Evolutionary conservation across 2,888 invertebrate genomes (phyloP), one percentile per base, ranked within the genome.

Genomic region (Seira ritae): DNA sequence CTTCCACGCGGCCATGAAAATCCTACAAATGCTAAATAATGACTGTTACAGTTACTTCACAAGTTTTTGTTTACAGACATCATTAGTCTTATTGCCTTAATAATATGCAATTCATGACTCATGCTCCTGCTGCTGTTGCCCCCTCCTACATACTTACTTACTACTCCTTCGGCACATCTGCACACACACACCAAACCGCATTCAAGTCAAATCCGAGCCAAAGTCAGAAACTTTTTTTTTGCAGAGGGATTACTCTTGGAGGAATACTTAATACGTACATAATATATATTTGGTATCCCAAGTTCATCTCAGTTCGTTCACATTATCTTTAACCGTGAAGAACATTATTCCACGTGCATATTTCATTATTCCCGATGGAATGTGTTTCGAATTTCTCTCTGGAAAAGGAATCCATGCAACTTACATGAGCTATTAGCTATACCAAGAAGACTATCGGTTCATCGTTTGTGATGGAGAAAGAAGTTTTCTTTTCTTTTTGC

Each of bases 221-320:
- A n/a, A n/a, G n/a, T n/a, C n/a, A n/a, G n/a, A n/a, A n/a, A n/a
- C n/a, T n/a, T n/a, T n/a, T n/a, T n/a, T n/a, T n/a, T n/a, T n/a
- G n/a, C n/a, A n/a, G 19, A 23, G 15, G 2, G 15, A 37, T 31
- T 31, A 23, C 24, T 17, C 20, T 20, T 50, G 22, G 1, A 70
- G 46, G 70, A 46, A 69, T 22, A 42, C 22, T 24, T 19, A 65
- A 65, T 19, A 42, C 17, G 22, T 22, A 65, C 20, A 23, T 1
- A 67, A 31, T 15, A 23, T 31, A 10, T 15, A 1, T 8, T 17
- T 20, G 19, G n/a, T 6, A 8, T 67, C 37, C 10, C 67, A 23
- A 42, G 17, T 71, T 71, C 60, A 69, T 66, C 37, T 31, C 19
- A 70, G 77, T 70, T 77, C 70, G 65, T 77, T 77, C 70, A 70